Evolutionary conservation across 1,140 invertebrate genomes (phyloP).

Genomic region (Papilio glaucus): DNA sequence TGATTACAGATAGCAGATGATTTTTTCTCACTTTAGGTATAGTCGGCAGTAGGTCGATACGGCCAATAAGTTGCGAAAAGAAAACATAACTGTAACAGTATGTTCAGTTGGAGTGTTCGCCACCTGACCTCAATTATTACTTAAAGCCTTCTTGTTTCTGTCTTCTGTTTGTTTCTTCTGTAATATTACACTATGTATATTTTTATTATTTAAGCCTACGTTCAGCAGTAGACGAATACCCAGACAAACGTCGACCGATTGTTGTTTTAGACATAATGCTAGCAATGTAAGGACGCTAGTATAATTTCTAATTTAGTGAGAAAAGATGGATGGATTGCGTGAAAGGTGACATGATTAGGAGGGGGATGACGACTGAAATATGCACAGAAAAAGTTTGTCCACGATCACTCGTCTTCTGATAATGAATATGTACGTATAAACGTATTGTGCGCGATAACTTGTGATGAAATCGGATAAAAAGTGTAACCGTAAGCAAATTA

Average conservation of each 20-base stretch:
- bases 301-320: too few relatives aligned
- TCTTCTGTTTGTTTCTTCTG: neutral
- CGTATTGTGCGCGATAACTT: neutral
- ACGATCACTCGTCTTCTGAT: too few relatives aligned
- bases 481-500: conserved; percentile 9
- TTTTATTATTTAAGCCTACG: too few relatives aligned
- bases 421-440: too few relatives aligned
- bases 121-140: conserved; percentile 33
- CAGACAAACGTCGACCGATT: too few relatives aligned
- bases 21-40: conserved; percentile 11
- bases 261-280: too few relatives aligned
- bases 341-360: too few relatives aligned
- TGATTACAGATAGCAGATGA: conserved; percentile 5
- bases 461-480: conserved; percentile 6
- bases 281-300: too few relatives aligned
- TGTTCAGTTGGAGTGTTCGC: conserved; percentile 30
- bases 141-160: conserved; percentile 9
- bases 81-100: conserved; percentile 39
- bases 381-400: neutral
- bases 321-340: too few relatives aligned
- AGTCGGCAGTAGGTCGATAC: conserved; percentile 30
- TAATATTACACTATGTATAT: neutral
- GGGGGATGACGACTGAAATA: too few relatives aligned
- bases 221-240: too few relatives aligned
- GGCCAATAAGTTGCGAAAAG: conserved; percentile 39